Conservation (phyloP, 2,797 vertebrate species). For the Enoplosus armatus region DNA sequence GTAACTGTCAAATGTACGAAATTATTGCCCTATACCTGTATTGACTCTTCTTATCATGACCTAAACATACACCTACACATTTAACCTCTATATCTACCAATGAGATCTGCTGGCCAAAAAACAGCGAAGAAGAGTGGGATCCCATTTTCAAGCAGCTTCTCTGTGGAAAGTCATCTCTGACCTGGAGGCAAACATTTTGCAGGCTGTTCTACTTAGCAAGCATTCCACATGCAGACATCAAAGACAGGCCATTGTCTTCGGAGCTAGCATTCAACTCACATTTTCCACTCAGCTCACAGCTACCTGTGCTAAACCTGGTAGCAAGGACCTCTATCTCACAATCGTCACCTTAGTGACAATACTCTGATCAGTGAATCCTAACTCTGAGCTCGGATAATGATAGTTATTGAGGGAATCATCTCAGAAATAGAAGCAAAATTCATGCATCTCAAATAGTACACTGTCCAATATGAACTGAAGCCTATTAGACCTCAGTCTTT, state of each 20-base stretch:
- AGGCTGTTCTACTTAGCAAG: conserved; percentile 74
- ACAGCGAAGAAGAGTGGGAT: conserved; percentile 37
- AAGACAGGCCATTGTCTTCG: conserved; percentile 71
- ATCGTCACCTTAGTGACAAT: conserved; percentile 5
- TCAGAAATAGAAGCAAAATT: background rate
- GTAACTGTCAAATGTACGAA: conserved; percentile 12
- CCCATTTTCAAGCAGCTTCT: conserved; percentile 60
- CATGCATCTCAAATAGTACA: background rate
- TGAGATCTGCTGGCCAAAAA: conserved; percentile 24
- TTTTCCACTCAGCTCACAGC: conserved; percentile 59
- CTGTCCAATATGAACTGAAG: conserved; percentile 11
- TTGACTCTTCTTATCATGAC: background rate
- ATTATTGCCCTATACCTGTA: conserved; percentile 8
- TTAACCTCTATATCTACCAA: conserved; percentile 16
- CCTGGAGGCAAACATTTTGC: conserved; percentile 73
- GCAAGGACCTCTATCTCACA: conserved; percentile 8
- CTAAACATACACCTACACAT: background rate
- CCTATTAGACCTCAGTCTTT: conserved; percentile 13
- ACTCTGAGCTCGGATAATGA: conserved; percentile 3
- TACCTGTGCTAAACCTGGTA: conserved; percentile 53
- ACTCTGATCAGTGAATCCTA: background rate
- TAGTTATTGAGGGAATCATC: background rate
- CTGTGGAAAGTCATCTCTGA: conserved; percentile 66
- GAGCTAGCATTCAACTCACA: conserved; percentile 51
- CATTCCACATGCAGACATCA: conserved; percentile 75